These are phyloP conservation scores for Larimichthys polyactis DNA, from an alignment of 2,113 vertebrate species.

Conservation along the genomic window DNA sequence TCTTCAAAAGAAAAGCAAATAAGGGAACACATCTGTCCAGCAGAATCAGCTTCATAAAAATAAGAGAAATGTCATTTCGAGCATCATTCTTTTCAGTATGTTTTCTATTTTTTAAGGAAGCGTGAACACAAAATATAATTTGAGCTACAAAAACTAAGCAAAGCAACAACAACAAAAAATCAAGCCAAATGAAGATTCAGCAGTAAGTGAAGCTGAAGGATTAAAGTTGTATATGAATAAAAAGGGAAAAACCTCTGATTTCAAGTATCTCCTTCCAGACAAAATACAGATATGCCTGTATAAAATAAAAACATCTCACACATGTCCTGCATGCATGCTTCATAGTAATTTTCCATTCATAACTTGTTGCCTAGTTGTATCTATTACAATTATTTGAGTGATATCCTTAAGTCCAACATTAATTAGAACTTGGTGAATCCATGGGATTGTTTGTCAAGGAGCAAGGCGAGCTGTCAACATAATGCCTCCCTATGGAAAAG, in stretches of 20 bases:
- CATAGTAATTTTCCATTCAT: constrained; percentile 48
- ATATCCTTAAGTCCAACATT: constrained; percentile 29
- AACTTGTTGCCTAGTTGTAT: constrained; percentile 47
- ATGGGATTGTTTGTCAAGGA: constrained; percentile 31
- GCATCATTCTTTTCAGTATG: constrained; percentile 36
- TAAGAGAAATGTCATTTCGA: constrained; percentile 73
- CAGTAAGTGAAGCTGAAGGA: constrained; percentile 55
- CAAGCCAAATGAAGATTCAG: constrained; percentile 44
- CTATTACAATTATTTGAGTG: constrained; percentile 49
- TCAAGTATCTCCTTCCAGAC: constrained; percentile 75
- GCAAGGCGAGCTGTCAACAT: constrained; percentile 35
- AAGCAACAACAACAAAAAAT: constrained; percentile 65
- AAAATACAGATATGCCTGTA: constrained; percentile 71
- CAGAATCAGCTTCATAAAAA: constrained; percentile 91
- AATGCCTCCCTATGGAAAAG: constrained; percentile 42
- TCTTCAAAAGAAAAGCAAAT: constrained; percentile 66
- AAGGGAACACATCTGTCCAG: constrained; percentile 91
- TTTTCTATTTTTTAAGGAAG: constrained; percentile 39
- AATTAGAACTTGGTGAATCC: constrained; percentile 38
- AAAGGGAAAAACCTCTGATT: constrained; percentile 76
- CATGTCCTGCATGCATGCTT: constrained; percentile 84
- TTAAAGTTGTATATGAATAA: constrained; percentile 53
- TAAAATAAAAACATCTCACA: constrained; percentile 75
- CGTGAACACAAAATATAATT: constrained; percentile 62
- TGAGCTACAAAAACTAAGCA: constrained; percentile 53